A percentile compares a stretch with the other conserved stretches of the same genome.
Evolutionary conservation across 2,113 vertebrate genomes (phyloP).

Genomic region (Alosa alosa): DNA sequence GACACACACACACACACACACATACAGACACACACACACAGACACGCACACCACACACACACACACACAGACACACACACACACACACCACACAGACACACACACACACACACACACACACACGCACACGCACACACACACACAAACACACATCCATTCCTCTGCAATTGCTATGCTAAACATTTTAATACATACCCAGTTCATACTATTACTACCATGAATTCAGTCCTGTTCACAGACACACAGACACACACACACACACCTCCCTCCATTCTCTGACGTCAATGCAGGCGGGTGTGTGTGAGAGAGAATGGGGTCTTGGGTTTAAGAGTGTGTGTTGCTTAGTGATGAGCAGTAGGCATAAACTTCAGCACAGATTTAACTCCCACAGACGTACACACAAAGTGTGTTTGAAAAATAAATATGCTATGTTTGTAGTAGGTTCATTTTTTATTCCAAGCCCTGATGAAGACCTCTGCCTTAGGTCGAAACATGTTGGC

Average conservation of each 20-base stretch:
- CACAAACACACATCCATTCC: conserved; percentile 17
- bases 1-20: not conserved
- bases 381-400: conserved; percentile 1
- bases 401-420: not conserved
- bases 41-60: not conserved
- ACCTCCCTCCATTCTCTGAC: conserved; percentile 35
- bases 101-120: not conserved
- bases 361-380: conserved; percentile 13
- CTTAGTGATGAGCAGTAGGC: conserved; percentile 49
- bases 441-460: too few species aligned
- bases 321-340: conserved; percentile 48
- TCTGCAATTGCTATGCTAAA: too few species aligned
- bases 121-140: not conserved
- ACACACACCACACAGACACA: not conserved
- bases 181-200: not conserved
- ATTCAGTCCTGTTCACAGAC: not conserved
- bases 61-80: not conserved
- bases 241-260: conserved; percentile 22
- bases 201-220: not conserved
- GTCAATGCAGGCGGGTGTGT: conserved; percentile 52
- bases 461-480: too few species aligned
- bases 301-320: conserved; percentile 32
- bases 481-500: too few species aligned
- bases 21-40: conserved; percentile 19
- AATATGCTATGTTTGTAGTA: not conserved